Conservation (phyloP, 2,888 invertebrate genomes). For the Cryptus viduatorius region DNA sequence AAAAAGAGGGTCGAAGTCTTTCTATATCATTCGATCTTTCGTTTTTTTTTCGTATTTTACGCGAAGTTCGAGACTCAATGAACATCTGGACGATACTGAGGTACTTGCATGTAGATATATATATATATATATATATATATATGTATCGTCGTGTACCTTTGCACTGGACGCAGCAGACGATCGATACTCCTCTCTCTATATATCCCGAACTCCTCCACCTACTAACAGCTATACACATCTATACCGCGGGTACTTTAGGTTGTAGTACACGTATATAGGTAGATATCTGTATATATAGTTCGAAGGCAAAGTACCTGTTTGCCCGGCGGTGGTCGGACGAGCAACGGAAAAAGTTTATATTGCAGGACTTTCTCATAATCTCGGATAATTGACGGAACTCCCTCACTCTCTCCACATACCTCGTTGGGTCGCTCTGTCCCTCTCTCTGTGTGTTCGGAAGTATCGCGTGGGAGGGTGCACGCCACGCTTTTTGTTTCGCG, state of each 20-base stretch:
- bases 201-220: constrained; percentile 35
- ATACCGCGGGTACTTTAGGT: constrained; percentile 21
- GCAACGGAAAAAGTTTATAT: constrained; percentile 76
- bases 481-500: constrained; percentile 61
- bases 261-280: constrained; percentile 34
- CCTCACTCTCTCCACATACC: constrained; percentile 13
- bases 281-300: constrained; percentile 12
- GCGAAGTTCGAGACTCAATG: constrained; percentile 15
- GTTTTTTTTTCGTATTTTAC: constrained; percentile 5
- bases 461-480: constrained; percentile 63
- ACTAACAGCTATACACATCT: constrained; percentile 33
- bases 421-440: too few species aligned
- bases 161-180: constrained; percentile 49
- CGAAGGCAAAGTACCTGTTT: constrained; percentile 64
- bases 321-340: constrained; percentile 59
- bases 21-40: too few species aligned
- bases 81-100: constrained; percentile 32
- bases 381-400: constrained; percentile 79
- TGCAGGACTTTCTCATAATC: constrained; percentile 79
- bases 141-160: constrained; percentile 50
- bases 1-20: too few species aligned
- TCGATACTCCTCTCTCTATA: constrained; percentile 50
- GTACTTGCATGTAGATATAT: constrained; percentile 7
- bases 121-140: not conserved
- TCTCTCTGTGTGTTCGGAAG: constrained; percentile 16